Conservation (phyloP, 2,888 invertebrate species). For the Coenonympha arcania region DNA sequence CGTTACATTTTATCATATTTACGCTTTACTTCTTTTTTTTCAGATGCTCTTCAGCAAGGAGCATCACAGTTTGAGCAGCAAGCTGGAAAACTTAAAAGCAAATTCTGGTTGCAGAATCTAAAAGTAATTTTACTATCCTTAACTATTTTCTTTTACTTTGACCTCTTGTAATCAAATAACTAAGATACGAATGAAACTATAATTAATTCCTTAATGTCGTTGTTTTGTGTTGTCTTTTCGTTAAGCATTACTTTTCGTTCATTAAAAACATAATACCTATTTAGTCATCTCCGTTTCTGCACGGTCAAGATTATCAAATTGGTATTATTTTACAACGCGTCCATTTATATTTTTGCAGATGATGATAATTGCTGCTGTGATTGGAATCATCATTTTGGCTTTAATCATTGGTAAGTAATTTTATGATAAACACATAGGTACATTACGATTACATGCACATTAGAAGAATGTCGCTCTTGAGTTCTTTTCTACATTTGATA, state of each 20-base stretch:
- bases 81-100: slow-evolving; percentile 96
- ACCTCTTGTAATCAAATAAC: no score
- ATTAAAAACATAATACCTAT: not conserved
- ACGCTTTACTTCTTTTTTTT: slow-evolving; percentile 22
- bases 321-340: not conserved
- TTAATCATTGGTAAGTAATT: slow-evolving; percentile 88
- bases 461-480: slow-evolving; percentile 31
- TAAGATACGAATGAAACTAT: no score
- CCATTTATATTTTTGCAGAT: slow-evolving; percentile 73
- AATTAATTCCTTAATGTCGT: no score
- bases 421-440: not conserved
- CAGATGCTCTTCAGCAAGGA: slow-evolving; percentile 93
- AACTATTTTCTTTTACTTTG: no score
- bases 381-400: slow-evolving; percentile 86
- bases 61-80: slow-evolving; percentile 98
- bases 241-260: no score
- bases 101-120: slow-evolving; percentile 98
- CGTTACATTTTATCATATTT: not conserved
- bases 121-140: slow-evolving; percentile 81
- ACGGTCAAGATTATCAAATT: not conserved
- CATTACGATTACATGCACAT: slow-evolving; percentile 28
- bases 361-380: slow-evolving; percentile 93
- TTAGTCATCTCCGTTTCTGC: not conserved
- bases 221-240: no score
- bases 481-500: slow-evolving; percentile 31